Conservation (phyloP, 2,113 vertebrate species). For the Scatophagus argus region DNA sequence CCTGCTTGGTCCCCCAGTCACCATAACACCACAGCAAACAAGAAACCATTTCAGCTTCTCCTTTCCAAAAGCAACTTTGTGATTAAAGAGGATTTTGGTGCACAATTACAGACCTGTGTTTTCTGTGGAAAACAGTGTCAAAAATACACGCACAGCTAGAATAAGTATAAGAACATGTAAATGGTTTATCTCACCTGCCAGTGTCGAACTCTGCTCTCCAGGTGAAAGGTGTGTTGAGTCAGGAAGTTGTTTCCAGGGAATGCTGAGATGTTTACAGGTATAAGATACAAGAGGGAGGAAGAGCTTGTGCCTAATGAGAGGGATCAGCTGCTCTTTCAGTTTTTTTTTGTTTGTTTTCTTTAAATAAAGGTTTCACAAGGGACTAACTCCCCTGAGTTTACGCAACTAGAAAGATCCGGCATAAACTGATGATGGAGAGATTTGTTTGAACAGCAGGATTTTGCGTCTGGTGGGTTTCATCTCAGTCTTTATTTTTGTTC, state of each 20-base stretch:
- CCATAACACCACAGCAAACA: slow-evolving; percentile 8
- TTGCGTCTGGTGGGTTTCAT: background rate
- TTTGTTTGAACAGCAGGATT: background rate
- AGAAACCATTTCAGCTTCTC: background rate
- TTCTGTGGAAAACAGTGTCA: too few relatives aligned
- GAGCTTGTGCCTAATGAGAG: slow-evolving; percentile 28
- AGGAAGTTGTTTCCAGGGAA: slow-evolving; percentile 37
- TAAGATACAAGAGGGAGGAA: slow-evolving; percentile 2
- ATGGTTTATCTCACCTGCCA: slow-evolving; percentile 18
- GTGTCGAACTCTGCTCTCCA: slow-evolving; percentile 1
- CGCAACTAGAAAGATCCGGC: background rate
- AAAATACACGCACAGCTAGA: background rate
- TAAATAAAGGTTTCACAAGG: slow-evolving; percentile 16
- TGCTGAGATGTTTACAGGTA: slow-evolving; percentile 22
- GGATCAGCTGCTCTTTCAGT: slow-evolving; percentile 38
- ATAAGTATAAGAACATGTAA: background rate
- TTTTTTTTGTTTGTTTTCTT: background rate
- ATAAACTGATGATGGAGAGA: background rate
- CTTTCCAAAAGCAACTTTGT: background rate
- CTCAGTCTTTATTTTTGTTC: background rate
- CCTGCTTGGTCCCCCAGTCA: background rate
- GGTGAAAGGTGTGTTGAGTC: slow-evolving; percentile 17
- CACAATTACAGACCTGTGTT: background rate
- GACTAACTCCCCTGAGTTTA: background rate
- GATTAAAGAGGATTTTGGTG: background rate